Percentiles rank a stretch among this genome's conserved stretches.
phyloP scores from a whole-genome alignment of 2,797 vertebrate species.

The Triplophysa yarkandensis region DNA sequence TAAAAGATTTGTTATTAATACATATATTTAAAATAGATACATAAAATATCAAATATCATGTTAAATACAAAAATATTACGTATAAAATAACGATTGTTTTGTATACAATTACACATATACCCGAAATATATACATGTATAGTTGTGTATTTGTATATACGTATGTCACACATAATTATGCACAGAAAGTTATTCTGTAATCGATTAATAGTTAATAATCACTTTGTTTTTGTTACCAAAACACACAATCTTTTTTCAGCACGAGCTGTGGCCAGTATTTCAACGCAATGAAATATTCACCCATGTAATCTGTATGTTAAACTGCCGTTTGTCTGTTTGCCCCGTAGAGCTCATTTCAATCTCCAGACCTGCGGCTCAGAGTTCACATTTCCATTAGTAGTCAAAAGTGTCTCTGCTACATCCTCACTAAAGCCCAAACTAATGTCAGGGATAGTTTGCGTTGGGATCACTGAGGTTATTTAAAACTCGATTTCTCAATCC shows the following conservation, averaged over 20 bases:
- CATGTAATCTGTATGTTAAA: slow-evolving; percentile 35
- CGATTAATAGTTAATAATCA: too few species aligned
- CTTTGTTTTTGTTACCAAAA: not conserved
- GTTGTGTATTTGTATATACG: too few species aligned
- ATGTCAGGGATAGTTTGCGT: slow-evolving; percentile 1
- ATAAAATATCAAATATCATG: too few species aligned
- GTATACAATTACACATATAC: too few species aligned
- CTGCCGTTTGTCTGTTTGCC: not conserved
- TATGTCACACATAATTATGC: too few species aligned
- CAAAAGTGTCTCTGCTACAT: not conserved
- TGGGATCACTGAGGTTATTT: slow-evolving; percentile 1
- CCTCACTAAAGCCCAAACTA: not conserved
- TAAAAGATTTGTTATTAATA: too few species aligned
- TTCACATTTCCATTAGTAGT: slow-evolving; percentile 8
- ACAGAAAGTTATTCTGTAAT: too few species aligned
- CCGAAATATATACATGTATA: too few species aligned
- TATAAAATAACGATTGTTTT: too few species aligned
- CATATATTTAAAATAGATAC: too few species aligned
- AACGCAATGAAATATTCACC: slow-evolving; percentile 3
- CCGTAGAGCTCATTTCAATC: slow-evolving; percentile 21
- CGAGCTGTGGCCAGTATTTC: not conserved
- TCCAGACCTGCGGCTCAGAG: not conserved
- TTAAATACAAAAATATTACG: too few species aligned
- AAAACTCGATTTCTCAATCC: not conserved
- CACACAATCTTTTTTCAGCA: not conserved